Base-by-base conservation (phyloP, 2,797 vertebrate species). In the Steatocranus sp. region DNA sequence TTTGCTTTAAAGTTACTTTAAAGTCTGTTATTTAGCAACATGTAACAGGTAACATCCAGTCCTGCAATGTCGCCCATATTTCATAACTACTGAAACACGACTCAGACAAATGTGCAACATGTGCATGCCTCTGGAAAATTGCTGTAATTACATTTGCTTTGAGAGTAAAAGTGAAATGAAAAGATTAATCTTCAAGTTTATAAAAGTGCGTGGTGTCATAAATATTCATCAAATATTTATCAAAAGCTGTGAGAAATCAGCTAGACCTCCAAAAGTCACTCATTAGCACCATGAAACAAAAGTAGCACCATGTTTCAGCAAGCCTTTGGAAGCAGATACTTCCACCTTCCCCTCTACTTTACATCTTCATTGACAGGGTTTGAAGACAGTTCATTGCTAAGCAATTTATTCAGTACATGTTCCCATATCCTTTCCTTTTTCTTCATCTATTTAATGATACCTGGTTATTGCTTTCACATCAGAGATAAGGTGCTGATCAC, bases 381-480 rank as follows among this genome's bases (percentile, higher is more conserved):
- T 75, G 38, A 58, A 48, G 3, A 66, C 14, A 75, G 82, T 54
- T 88, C 86, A 92, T 92, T 91, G 58, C 80, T 75, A 87, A 78
- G 88, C 77, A 87, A 84, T 86, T 89, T 63, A 25, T 56, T 63
- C 79, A 75, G 20, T 61, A 27, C 30, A 41, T 58, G 61, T 15
- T 43, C 51, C 9, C 20, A 8, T 11, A 9, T 32, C 41, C 7
- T 48, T 49, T 11, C 58, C n/a, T 34, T 78, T 73, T 48, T 48
- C 41, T 48, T 73, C 68, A 73, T 8, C 41, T 48, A 30, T 1
- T 73, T 73, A 73, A 73, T 73, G 68, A 73, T 30, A 73, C 41
- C 68, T 30, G 43, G 25, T 73, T 73, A 90, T 88, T 89, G 77
- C 88, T 73, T 86, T 76, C 84, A 80, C 89, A 88, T 81, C 83